Evolutionary conservation across 1,140 invertebrate genomes (phyloP).

Genomic region (Nasonia longicornis): DNA sequence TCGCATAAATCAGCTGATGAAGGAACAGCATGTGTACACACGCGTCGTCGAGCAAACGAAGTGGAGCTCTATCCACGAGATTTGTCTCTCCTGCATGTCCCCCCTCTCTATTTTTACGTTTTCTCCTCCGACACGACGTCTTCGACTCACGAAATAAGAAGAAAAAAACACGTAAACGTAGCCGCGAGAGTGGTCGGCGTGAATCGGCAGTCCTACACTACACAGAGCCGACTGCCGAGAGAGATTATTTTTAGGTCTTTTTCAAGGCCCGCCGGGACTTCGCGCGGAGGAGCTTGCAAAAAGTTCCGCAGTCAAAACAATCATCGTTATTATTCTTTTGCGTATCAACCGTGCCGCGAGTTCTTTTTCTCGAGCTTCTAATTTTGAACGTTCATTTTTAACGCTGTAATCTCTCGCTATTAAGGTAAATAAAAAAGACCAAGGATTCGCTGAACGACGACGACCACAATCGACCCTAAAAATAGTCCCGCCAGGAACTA

Average conservation of each 20-base stretch:
- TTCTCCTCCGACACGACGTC: neutral
- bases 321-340: neutral
- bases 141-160: neutral
- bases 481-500: neutral
- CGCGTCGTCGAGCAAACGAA: neutral
- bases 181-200: neutral
- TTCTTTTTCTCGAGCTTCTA: slow-evolving; percentile 18
- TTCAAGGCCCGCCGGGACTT: neutral
- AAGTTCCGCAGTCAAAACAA: slow-evolving; percentile 22
- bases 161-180: neutral
- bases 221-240: neutral
- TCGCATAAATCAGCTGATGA: neutral
- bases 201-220: neutral
- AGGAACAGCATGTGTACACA: neutral
- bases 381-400: slow-evolving; percentile 16
- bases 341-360: neutral
- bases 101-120: neutral
- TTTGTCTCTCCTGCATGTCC: neutral
- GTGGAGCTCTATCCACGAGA: neutral
- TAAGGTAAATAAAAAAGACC: neutral
- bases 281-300: neutral
- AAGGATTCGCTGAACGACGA: neutral
- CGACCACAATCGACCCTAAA: neutral
- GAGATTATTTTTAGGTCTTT: slow-evolving; percentile 25
- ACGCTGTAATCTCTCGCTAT: neutral